Conservation (phyloP, 2,113 vertebrate species). For the Callipepla californica region DNA sequence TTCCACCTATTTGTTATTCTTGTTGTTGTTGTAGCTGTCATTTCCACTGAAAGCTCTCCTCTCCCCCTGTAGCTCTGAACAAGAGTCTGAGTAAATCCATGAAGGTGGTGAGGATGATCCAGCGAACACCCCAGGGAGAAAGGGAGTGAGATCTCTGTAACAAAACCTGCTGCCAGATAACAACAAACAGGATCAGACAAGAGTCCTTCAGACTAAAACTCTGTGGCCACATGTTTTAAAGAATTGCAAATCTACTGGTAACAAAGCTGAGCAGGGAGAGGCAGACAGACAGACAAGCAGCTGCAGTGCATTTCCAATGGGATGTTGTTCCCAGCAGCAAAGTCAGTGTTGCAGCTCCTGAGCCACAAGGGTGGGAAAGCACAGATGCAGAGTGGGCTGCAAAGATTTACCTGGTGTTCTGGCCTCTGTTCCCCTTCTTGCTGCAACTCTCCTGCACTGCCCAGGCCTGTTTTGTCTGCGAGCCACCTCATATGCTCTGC, state of each 20-base stretch:
- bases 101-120: neutral
- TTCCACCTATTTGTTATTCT: neutral
- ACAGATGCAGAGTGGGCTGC: neutral
- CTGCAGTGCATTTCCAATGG: neutral
- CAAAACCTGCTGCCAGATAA: neutral
- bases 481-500: neutral
- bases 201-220: neutral
- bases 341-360: neutral
- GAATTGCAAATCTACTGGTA: neutral
- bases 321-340: neutral
- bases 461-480: neutral
- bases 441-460: neutral
- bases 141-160: neutral
- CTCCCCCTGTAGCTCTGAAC: neutral
- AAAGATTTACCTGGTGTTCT: neutral
- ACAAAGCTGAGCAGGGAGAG: neutral
- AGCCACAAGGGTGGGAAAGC: neutral
- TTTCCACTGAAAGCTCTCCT: neutral
- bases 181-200: neutral
- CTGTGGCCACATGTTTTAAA: neutral
- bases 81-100: neutral
- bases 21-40: neutral
- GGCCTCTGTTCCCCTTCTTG: neutral
- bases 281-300: neutral
- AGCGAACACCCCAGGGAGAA: neutral